These are phyloP conservation scores for Lepus europaeus DNA, from an alignment of 2,113 vertebrate genomes.

Conservation along the genomic window DNA sequence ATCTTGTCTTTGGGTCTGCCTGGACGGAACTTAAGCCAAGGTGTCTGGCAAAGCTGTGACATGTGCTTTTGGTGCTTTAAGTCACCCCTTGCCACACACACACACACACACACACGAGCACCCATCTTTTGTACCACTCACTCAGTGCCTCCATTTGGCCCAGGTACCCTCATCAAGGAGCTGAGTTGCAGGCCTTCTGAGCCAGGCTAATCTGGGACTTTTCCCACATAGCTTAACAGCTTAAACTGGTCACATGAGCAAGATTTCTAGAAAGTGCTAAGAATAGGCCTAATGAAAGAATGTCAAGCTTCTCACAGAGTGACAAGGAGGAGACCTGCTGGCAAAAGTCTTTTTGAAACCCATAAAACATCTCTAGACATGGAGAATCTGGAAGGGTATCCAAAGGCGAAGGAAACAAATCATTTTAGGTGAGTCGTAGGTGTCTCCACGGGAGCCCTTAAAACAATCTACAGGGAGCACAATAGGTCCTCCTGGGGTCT, in stretches of 20 bases:
- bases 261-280: background rate
- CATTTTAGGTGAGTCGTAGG: background rate
- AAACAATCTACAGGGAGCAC: background rate
- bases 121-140: background rate
- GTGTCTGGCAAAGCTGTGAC: background rate
- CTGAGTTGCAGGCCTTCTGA: background rate
- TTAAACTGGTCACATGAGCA: background rate
- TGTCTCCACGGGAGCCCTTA: background rate
- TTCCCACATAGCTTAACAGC: background rate
- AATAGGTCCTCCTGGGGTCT: background rate
- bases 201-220: background rate
- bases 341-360: background rate
- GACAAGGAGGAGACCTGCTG: background rate
- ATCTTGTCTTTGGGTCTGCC: no score
- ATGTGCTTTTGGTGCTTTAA: background rate
- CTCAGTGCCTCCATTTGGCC: background rate
- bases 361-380: background rate
- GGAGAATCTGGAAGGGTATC: background rate
- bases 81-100: no score
- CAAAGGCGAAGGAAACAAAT: background rate
- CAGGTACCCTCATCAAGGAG: background rate
- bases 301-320: background rate
- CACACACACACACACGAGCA: background rate
- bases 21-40: background rate
- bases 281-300: background rate